Percentiles rank a stretch among this genome's conserved stretches.
Conservation (phyloP, 2,888 invertebrate genomes). For the Aphodius granarius region DNA sequence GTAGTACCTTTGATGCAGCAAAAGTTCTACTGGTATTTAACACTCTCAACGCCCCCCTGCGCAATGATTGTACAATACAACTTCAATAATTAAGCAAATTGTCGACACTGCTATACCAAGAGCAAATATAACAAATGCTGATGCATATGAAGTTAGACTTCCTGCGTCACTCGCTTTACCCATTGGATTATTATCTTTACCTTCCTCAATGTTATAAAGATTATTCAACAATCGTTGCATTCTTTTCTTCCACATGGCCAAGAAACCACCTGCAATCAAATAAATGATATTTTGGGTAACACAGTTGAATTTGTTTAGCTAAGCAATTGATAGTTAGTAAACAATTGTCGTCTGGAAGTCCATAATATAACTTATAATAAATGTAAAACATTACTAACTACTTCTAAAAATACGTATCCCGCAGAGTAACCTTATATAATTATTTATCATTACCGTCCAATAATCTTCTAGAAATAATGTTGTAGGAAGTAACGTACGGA, state of each 20-base stretch:
- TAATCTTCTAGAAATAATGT: not conserved
- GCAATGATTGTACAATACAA: not conserved
- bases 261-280: not conserved
- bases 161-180: not conserved
- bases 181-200: not conserved
- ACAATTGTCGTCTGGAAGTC: no score
- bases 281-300: no score
- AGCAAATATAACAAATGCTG: not conserved
- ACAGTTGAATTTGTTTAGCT: no score
- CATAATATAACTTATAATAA: no score
- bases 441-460: no score
- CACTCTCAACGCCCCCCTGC: not conserved
- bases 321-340: no score
- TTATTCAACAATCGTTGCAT: not conserved
- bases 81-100: not conserved
- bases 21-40: no score
- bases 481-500: not conserved
- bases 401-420: no score
- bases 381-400: no score
- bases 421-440: no score
- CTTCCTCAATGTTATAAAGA: not conserved
- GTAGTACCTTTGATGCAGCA: no score
- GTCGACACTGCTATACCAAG: not conserved
- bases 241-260: not conserved
- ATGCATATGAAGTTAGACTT: not conserved